Evolutionary conservation across 23 tunicate genomes (phyloP), one percentile per base, ranked within the genome.

Genomic region (Ciona savignyi): DNA sequence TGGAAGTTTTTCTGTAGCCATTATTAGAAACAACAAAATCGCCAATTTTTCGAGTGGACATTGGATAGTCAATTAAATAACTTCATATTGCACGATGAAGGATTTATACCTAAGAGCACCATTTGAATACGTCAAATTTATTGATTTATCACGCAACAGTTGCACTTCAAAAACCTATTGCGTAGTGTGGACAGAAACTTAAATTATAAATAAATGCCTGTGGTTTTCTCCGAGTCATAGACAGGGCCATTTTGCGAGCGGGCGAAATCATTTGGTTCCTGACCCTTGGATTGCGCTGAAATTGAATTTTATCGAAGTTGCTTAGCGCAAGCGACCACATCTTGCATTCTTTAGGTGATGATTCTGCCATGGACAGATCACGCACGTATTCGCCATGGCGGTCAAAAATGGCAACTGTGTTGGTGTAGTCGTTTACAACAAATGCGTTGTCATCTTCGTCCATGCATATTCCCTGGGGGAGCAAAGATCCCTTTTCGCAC

Each of bases 381-480:
- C 80, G 69, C 15, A 81, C 84, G 29, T 60, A 35, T 72, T 73
- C 77, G 2, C 96, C 96, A 30, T 88, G 75, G 19, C 66, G 67
- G 35, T 88, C 96, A 35, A 88, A 88, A 22, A 88, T 11, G 2
- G 65, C 62, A 0, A 88, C 61, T 4, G 80, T 68, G 32, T 72
- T 82, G 27, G 82, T 56, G 33, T 67, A 31, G 35, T 78, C 81
- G 56, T 88, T 82, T 21, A 63, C 86, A 22, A 88, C 96, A 29
- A 88, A 70, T 3, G 81, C 67, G 77, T 82, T 82, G 72, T 88
- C 96, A 66, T 82, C 79, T 67, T 88, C 96, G 66, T 88, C 96
- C 48, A 73, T 35, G 56, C 77, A 77, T 15, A 88, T 27, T 29
- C 96, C 96, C 82, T 88, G 96, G 9, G 96, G 96, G 75, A 77